Percentiles rank a stretch among this genome's conserved stretches.
Conservation (phyloP, 2,113 vertebrate species). For the Cephalopholis sonnerati region DNA sequence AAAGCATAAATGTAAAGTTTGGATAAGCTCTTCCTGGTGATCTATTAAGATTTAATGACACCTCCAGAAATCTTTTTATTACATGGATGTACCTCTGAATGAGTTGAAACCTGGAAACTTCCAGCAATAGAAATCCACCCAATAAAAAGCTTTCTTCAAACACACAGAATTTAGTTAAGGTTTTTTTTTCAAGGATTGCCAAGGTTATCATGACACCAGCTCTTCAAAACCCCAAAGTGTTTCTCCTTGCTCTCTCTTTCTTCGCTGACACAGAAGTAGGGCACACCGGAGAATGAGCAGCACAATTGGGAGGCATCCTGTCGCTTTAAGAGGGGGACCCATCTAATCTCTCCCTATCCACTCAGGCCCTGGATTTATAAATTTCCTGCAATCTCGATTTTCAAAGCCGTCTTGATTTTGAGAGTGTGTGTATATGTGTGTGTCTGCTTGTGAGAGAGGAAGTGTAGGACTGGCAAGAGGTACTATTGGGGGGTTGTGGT, state of each 20-base stretch:
- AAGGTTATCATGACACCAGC: constrained; percentile 66
- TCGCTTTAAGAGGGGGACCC: constrained; percentile 87
- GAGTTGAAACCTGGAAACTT: not conserved
- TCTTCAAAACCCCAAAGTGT: constrained; percentile 59
- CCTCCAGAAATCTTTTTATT: not conserved
- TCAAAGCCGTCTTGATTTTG: constrained; percentile 91
- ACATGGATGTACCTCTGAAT: not conserved
- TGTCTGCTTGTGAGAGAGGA: constrained; percentile 69
- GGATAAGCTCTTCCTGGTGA: not conserved
- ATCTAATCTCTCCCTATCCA: constrained; percentile 90
- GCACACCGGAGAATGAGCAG: constrained; percentile 76
- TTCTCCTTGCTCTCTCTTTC: constrained; percentile 67
- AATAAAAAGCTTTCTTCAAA: constrained; percentile 27
- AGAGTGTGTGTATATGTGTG: constrained; percentile 66
- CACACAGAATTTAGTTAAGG: constrained; percentile 28
- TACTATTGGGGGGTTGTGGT: constrained; percentile 78
- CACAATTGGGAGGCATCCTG: constrained; percentile 84
- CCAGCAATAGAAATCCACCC: not conserved
- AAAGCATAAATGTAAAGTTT: not conserved
- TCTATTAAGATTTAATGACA: not conserved
- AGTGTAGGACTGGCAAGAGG: constrained; percentile 83
- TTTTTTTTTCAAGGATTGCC: constrained; percentile 34
- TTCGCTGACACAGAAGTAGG: constrained; percentile 82
- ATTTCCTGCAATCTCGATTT: constrained; percentile 90
- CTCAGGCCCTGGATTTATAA: constrained; percentile 87